Evolutionary conservation across 2,797 vertebrate genomes (phyloP).

Genomic region (Danio jaintianensis): DNA sequence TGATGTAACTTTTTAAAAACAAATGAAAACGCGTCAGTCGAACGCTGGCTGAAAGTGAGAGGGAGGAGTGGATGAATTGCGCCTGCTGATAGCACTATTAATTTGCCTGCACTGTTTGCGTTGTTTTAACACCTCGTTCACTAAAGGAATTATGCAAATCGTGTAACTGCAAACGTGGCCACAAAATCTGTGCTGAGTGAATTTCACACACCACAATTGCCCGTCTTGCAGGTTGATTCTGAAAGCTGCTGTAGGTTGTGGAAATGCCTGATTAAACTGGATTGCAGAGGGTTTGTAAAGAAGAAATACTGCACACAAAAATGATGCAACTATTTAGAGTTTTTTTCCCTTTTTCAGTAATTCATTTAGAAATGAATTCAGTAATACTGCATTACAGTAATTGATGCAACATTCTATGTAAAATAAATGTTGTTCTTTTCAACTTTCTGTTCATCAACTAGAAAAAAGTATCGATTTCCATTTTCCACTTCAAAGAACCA

Average conservation of each 20-base stretch:
- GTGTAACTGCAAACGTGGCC: neutral
- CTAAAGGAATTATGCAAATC: slow-evolving; percentile 32
- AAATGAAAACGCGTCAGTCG: neutral
- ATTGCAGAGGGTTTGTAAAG: neutral
- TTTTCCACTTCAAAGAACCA: no score
- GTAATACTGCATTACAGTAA: no score
- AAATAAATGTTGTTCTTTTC: neutral
- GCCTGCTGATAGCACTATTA: neutral
- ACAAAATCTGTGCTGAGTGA: slow-evolving; percentile 4
- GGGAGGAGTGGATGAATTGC: slow-evolving; percentile 14
- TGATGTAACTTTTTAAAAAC: slow-evolving; percentile 22
- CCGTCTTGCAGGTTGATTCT: neutral
- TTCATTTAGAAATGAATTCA: no score
- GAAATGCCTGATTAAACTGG: neutral
- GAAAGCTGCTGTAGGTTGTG: neutral
- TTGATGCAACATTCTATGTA: no score
- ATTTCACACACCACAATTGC: neutral
- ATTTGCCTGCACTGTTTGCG: slow-evolving; percentile 4
- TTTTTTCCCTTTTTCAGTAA: no score
- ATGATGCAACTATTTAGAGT: neutral
- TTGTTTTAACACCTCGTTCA: slow-evolving; percentile 10
- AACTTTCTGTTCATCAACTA: neutral
- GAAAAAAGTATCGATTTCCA: neutral
- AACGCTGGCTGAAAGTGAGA: neutral
- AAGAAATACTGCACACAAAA: neutral